These are phyloP conservation scores for Aphis gossypii DNA, from an alignment of 1,140 invertebrate genomes.

Conservation along the genomic window DNA sequence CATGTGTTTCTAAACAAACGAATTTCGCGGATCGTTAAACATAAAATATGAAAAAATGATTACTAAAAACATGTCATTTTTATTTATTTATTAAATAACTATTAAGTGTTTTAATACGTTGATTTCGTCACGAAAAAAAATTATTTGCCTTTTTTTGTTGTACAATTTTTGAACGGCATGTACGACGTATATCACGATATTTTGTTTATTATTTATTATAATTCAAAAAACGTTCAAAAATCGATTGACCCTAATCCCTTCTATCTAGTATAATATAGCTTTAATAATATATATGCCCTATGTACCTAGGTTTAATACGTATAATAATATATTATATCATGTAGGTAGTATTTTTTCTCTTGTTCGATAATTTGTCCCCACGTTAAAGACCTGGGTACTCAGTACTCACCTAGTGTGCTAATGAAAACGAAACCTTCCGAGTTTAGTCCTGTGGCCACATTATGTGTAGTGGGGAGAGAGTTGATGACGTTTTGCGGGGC, in stretches of 20 bases:
- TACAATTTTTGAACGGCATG: background rate
- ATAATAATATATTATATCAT: background rate
- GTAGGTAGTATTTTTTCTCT: background rate
- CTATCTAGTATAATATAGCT: background rate
- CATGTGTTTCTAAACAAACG: background rate
- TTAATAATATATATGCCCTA: background rate
- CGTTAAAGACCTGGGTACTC: background rate
- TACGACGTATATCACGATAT: background rate
- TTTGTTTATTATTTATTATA: background rate
- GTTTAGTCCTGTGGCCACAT: background rate
- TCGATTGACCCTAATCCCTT: background rate
- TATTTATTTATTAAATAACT: background rate
- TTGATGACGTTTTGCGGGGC: background rate
- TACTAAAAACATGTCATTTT: background rate
- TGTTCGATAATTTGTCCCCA: background rate
- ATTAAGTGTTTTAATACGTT: background rate
- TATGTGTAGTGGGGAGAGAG: too few species aligned
- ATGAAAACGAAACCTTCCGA: background rate
- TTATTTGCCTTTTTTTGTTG: background rate
- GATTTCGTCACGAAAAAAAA: background rate
- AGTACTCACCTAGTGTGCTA: background rate
- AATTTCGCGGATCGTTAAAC: slow-evolving; percentile 27
- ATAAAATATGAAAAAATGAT: background rate
- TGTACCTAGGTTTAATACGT: background rate
- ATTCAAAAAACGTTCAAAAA: background rate